Conservation (phyloP, 2,113 vertebrate species). For the Grammomys surdaster region DNA sequence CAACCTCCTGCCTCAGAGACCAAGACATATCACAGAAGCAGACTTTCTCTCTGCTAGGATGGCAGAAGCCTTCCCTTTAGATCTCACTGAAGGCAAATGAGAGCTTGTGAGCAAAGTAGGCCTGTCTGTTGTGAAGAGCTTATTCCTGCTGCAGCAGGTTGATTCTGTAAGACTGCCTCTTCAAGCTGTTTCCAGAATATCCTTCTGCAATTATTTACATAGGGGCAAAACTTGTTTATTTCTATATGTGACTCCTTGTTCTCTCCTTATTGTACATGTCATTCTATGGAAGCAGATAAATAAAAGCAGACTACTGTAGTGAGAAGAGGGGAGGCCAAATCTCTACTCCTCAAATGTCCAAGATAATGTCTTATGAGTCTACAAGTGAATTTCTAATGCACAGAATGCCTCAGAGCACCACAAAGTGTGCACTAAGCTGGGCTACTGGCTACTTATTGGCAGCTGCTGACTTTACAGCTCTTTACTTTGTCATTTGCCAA, state of each 20-base stretch:
- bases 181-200: constrained; percentile 61
- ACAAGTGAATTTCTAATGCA: background rate
- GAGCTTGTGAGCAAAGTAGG: constrained; percentile 46
- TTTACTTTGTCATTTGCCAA: background rate
- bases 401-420: background rate
- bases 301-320: background rate
- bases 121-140: background rate
- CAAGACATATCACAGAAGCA: constrained; percentile 42
- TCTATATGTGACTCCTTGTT: background rate
- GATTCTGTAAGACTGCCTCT: constrained; percentile 45
- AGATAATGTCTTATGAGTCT: background rate
- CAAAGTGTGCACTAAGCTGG: too few species aligned
- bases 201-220: constrained; percentile 70
- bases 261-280: background rate
- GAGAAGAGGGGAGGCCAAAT: background rate
- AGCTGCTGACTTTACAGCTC: background rate
- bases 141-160: background rate
- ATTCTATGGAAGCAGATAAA: constrained; percentile 27
- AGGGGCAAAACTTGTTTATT: constrained; percentile 58
- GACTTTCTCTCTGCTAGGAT: constrained; percentile 37
- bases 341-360: background rate
- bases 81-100: constrained; percentile 37
- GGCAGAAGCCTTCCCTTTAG: constrained; percentile 17
- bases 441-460: background rate
- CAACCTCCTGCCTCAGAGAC: constrained; percentile 59